phyloP scores from a whole-genome alignment of 1,140 invertebrate genomes.

The Copidosoma floridanum region DNA sequence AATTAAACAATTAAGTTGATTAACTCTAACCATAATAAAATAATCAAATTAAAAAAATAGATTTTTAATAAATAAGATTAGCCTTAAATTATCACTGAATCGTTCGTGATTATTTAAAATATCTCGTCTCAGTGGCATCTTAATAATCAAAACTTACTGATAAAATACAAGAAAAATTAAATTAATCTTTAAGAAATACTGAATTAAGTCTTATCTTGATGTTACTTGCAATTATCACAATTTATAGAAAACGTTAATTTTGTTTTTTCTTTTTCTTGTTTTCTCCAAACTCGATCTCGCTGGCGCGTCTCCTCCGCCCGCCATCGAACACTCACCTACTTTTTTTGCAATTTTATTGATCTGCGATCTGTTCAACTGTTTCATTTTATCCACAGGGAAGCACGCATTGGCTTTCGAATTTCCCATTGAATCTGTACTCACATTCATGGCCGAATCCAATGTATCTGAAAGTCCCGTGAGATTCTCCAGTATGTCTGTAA shows the following conservation, averaged over 20 bases:
- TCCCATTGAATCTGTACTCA: no score
- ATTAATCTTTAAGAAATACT: not conserved
- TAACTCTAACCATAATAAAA: no score
- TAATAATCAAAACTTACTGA: not conserved
- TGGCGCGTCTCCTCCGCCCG: conserved; percentile 39
- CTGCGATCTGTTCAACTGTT: not conserved
- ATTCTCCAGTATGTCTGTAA: conserved; percentile 35
- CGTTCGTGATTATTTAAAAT: no score
- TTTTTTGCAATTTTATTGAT: conserved; percentile 10
- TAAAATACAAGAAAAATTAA: no score
- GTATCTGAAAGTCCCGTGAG: conserved; percentile 32
- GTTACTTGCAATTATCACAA: not conserved
- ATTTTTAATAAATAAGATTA: not conserved
- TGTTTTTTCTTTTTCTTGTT: conserved; percentile 30
- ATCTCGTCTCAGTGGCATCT: not conserved
- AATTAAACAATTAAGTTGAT: no score
- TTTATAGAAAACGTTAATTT: conserved; percentile 32
- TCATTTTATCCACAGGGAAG: no score
- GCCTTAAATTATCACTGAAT: no score
- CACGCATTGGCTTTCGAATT: no score
- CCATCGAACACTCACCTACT: conserved; percentile 27
- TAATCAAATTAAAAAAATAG: no score
- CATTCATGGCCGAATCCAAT: conserved; percentile 10
- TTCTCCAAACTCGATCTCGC: conserved; percentile 32
- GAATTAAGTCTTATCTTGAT: not conserved